Evolutionary conservation across 2,113 vertebrate genomes (phyloP), one percentile per base, ranked within the genome.

Genomic region (Callocephalon fimbriatum): DNA sequence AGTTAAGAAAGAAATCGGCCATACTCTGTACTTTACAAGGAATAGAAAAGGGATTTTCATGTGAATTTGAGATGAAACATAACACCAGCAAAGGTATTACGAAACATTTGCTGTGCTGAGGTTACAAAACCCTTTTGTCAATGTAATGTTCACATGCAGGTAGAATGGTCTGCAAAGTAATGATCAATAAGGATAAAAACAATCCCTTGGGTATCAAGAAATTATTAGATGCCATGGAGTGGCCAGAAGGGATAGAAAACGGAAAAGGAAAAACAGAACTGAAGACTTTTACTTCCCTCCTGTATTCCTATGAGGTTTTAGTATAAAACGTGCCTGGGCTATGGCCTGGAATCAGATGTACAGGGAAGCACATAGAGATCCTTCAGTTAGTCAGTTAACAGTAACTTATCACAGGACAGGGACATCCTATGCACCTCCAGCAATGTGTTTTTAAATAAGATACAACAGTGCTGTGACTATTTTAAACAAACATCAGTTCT

Each of bases 271-370:
- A 80, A 20, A 48, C 19, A 58, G 71, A 88, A 74, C 27, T 67
- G 63, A 88, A 95, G 86, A 70, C 44, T 96, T 72, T 82, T 73
- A 84, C 84, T 96, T 37, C 66, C 81, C n/a, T 79, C 40, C 62
- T 58, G 10, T 87, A 40, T 72, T 76, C n/a, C 83, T 75, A 23
- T 16, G 89, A 82, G 61, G 40, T 40, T 77, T 85, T 56, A 59
- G 38, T 27, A 32, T 7, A n/a, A 85, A 96, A 93, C 1, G 2
- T 74, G 86, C 71, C 86, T 29, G 38, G 74, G 53, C 53, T 70
- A 20, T 6, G 13, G 44, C 17, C 62, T 76, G 87, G 58, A 82
- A 86, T 88, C 71, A 88, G 71, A 85, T 3, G 13, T 26, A 82
- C 4, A 70, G 40, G 32, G 40, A 56, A 70, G 58, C 37, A 45